phyloP scores from a whole-genome alignment of 2,888 invertebrate genomes.

The Nasonovia ribisnigri region DNA sequence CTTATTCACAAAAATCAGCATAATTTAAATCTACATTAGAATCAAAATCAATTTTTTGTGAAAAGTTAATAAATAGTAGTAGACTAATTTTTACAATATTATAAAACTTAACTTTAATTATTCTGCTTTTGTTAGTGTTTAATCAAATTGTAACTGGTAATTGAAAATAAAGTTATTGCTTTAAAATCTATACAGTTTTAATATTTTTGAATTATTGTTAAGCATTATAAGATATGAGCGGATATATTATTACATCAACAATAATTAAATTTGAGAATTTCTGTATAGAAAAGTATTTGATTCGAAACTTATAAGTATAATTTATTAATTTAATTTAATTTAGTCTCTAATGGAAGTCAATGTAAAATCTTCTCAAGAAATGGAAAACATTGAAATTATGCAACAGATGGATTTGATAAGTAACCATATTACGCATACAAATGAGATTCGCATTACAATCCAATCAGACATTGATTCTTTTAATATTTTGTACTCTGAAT shows the following conservation, averaged over 20 bases:
- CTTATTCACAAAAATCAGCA: background rate
- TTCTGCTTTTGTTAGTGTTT: background rate
- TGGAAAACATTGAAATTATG: constrained; percentile 62
- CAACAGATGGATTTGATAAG: constrained; percentile 64
- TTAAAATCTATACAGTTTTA: background rate
- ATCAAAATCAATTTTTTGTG: background rate
- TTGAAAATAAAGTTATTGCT: background rate
- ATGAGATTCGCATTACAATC: constrained; percentile 63
- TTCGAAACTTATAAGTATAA: background rate
- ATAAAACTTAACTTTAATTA: background rate
- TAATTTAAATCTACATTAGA: background rate
- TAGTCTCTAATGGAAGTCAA: constrained; percentile 60
- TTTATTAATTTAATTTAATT: constrained; percentile 11
- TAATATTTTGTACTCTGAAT: constrained; percentile 60
- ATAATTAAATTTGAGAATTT: background rate
- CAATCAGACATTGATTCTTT: constrained; percentile 62
- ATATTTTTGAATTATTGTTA: background rate
- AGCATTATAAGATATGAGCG: background rate
- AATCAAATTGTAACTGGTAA: background rate
- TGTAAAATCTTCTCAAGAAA: constrained; percentile 56
- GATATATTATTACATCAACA: background rate
- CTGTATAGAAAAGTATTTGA: background rate
- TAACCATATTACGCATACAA: constrained; percentile 57
- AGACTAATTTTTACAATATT: background rate
- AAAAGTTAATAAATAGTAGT: background rate